These are phyloP conservation scores for Actinernus sp. DNA, from an alignment of 92 coral and sea anemone genomes.

Conservation along the genomic window DNA sequence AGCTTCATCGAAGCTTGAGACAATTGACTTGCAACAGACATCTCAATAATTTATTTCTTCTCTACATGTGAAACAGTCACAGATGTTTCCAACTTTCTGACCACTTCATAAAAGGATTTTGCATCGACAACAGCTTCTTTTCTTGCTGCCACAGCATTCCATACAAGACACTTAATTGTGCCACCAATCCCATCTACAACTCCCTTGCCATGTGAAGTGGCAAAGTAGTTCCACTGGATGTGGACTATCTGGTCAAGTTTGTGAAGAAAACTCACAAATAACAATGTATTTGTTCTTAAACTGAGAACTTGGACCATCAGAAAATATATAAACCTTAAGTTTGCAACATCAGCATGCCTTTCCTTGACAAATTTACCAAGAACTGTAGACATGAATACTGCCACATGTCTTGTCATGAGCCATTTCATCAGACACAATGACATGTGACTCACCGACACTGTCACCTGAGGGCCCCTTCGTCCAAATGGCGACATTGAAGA, in stretches of 20 bases:
- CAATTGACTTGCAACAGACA: slow-evolving; percentile 16
- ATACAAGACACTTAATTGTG: background rate
- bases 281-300: slow-evolving; percentile 27
- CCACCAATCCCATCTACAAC: background rate
- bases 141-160: background rate
- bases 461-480: background rate
- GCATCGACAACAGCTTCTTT: slow-evolving; percentile 45
- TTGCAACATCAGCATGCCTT: slow-evolving; percentile 32
- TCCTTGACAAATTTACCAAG: slow-evolving; percentile 42
- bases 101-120: slow-evolving; percentile 52
- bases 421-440: background rate
- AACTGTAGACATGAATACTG: slow-evolving; percentile 12
- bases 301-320: slow-evolving; percentile 78
- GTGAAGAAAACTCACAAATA: background rate
- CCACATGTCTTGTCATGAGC: background rate
- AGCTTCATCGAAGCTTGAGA: slow-evolving; percentile 34
- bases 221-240: slow-evolving; percentile 62
- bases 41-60: slow-evolving; percentile 44
- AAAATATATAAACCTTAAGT: slow-evolving; percentile 37
- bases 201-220: slow-evolving; percentile 80
- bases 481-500: slow-evolving; percentile 25
- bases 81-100: slow-evolving; percentile 32
- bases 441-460: background rate
- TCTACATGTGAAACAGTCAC: slow-evolving; percentile 38
- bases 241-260: background rate